These are phyloP conservation scores for Tragulus kanchil DNA, from an alignment of 2,113 vertebrate genomes.

Conservation along the genomic window DNA sequence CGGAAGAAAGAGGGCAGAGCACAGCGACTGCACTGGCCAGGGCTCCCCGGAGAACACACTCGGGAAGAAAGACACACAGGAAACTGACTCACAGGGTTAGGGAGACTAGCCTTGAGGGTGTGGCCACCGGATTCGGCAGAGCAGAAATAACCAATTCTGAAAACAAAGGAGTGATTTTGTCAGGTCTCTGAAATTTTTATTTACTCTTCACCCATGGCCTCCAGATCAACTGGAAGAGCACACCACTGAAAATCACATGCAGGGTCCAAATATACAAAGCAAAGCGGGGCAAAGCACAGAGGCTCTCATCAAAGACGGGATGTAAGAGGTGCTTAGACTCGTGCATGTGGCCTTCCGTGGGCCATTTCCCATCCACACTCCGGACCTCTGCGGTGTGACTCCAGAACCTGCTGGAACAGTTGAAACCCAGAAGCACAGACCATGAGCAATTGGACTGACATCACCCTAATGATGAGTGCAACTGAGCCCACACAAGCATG, in stretches of 20 bases:
- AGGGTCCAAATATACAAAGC: rapidly evolving
- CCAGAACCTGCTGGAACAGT: neutral
- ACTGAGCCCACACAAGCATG: neutral
- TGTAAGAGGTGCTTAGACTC: neutral
- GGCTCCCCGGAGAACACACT: neutral
- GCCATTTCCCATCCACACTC: neutral
- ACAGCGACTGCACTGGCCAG: neutral
- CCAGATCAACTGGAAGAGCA: neutral
- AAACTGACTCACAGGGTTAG: neutral
- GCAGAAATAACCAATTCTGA: neutral
- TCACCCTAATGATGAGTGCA: neutral
- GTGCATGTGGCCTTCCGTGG: rapidly evolving
- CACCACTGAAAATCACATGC: neutral
- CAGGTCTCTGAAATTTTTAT: neutral
- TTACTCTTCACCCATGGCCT: neutral
- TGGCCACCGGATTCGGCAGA: neutral
- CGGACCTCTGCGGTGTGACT: rapidly evolving
- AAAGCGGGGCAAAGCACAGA: neutral
- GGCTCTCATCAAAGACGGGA: rapidly evolving
- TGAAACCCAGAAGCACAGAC: neutral
- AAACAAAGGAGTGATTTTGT: neutral
- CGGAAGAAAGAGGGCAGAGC: neutral
- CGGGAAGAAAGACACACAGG: neutral
- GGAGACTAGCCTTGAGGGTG: neutral
- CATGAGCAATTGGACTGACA: rapidly evolving